These are phyloP conservation scores for Catocala sponsa DNA, from an alignment of 2,888 invertebrate genomes.

Conservation along the genomic window DNA sequence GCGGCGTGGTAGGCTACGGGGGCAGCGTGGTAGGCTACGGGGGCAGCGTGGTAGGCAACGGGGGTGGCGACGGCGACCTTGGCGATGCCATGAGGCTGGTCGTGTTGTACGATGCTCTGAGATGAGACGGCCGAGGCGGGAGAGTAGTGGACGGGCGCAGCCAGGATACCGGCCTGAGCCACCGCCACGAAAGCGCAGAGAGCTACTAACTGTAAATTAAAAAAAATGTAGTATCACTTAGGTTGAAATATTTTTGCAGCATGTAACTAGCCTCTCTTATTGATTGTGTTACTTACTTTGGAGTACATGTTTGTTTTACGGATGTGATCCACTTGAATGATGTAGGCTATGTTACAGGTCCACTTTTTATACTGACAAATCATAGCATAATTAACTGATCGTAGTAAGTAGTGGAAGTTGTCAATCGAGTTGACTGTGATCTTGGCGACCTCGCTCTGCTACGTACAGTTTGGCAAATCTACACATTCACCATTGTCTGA, in stretches of 20 bases:
- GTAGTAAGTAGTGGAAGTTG: slow-evolving; percentile 64
- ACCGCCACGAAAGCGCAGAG: slow-evolving; percentile 18
- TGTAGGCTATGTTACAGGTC: slow-evolving; percentile 50
- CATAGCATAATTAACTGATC: slow-evolving; percentile 48
- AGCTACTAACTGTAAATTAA: slow-evolving; percentile 54
- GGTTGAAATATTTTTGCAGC: slow-evolving; percentile 19
- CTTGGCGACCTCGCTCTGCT: slow-evolving; percentile 33
- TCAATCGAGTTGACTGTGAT: slow-evolving; percentile 37
- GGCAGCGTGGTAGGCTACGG: slow-evolving; percentile 45
- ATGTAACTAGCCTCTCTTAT: too few species aligned
- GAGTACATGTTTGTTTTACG: slow-evolving; percentile 60
- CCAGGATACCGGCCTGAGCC: slow-evolving; percentile 30
- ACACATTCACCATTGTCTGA: slow-evolving; percentile 32
- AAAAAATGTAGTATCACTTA: slow-evolving; percentile 29
- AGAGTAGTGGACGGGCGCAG: slow-evolving; percentile 66
- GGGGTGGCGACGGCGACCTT: slow-evolving; percentile 45
- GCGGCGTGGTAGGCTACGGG: slow-evolving; percentile 48
- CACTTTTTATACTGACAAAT: slow-evolving; percentile 65
- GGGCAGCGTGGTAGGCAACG: slow-evolving; percentile 43
- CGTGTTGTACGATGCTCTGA: slow-evolving; percentile 58
- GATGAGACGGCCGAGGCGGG: slow-evolving; percentile 67
- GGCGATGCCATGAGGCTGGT: slow-evolving; percentile 54
- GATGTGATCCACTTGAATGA: slow-evolving; percentile 52
- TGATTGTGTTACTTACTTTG: slow-evolving; percentile 37
- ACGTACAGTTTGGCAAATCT: slow-evolving; percentile 30